Percentiles rank a stretch among this genome's conserved stretches.
Evolutionary conservation across 2,888 invertebrate genomes (phyloP).

Genomic region (Hirtodrosophila histrioides): DNA sequence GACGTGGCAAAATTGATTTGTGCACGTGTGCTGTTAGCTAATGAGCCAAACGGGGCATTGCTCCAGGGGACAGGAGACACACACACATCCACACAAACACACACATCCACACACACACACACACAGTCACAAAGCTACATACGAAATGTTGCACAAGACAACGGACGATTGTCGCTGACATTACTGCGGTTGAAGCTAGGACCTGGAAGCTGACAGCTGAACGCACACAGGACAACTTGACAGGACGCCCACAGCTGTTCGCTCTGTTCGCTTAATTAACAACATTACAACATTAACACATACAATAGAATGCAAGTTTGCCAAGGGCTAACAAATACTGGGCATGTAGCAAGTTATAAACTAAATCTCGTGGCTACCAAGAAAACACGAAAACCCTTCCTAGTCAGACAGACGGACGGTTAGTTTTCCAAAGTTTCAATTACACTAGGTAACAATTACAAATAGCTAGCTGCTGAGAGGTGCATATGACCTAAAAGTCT

Average conservation of each 20-base stretch:
- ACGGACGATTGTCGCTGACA: slow-evolving; percentile 42
- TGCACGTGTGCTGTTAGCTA: slow-evolving; percentile 74
- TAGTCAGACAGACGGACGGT: too few relatives aligned
- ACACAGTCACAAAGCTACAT: slow-evolving; percentile 7
- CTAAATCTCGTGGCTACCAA: slow-evolving; percentile 41
- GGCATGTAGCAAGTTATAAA: slow-evolving; percentile 36
- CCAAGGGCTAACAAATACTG: neutral
- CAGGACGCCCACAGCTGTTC: slow-evolving; percentile 33
- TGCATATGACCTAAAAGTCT: too few relatives aligned
- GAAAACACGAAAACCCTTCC: neutral
- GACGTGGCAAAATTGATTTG: slow-evolving; percentile 71
- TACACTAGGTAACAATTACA: too few relatives aligned
- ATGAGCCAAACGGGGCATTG: slow-evolving; percentile 54
- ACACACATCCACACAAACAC: neutral
- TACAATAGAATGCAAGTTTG: slow-evolving; percentile 7
- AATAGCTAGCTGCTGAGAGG: too few relatives aligned
- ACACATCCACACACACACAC: too few relatives aligned
- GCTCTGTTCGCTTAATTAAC: slow-evolving; percentile 65
- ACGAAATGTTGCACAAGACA: slow-evolving; percentile 20
- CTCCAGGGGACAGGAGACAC: slow-evolving; percentile 16
- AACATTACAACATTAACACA: slow-evolving; percentile 58
- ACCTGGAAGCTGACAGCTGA: slow-evolving; percentile 24
- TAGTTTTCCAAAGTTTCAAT: too few relatives aligned
- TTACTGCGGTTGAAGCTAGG: slow-evolving; percentile 29
- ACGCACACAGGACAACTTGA: slow-evolving; percentile 12